Percentiles rank a stretch among this genome's conserved stretches.
phyloP scores from a whole-genome alignment of 2,113 vertebrate species.

The Tiliqua scincoides region DNA sequence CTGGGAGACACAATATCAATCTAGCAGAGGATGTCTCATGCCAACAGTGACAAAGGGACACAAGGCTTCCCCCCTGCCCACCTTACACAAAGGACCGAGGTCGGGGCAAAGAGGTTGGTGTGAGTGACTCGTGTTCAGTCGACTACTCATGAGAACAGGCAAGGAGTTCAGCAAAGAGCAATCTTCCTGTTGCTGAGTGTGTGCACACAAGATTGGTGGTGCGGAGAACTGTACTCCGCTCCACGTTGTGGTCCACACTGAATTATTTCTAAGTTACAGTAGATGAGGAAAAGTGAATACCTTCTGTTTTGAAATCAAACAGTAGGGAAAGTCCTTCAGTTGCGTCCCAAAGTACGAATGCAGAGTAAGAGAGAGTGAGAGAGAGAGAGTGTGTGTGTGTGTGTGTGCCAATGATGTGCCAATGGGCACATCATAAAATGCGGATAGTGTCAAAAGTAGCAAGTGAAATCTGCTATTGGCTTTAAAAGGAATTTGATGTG shows the following conservation, averaged over 20 bases:
- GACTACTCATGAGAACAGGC: not conserved
- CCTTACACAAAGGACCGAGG: not conserved
- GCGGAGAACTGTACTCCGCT: not conserved
- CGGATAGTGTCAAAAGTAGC: not conserved
- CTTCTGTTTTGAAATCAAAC: not conserved
- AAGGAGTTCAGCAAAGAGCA: conserved; percentile 16
- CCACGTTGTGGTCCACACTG: not conserved
- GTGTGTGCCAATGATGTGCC: too few relatives aligned
- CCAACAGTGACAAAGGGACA: not conserved
- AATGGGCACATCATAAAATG: not conserved
- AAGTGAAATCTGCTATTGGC: not conserved
- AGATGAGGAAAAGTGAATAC: not conserved
- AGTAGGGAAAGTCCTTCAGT: fast-evolving
- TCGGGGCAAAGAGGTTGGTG: not conserved
- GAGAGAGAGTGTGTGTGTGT: fast-evolving
- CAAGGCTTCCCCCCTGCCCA: not conserved
- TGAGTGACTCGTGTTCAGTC: fast-evolving
- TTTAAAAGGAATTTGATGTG: not conserved
- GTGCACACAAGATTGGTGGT: not conserved
- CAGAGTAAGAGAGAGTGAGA: fast-evolving
- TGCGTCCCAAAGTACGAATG: not conserved
- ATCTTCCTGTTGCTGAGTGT: conserved; percentile 8
- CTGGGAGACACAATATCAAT: conserved; percentile 21
- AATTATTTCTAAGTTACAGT: not conserved
- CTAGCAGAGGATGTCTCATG: not conserved